phyloP scores from a whole-genome alignment of 2,113 vertebrate species.

The Stigmatopora nigra region DNA sequence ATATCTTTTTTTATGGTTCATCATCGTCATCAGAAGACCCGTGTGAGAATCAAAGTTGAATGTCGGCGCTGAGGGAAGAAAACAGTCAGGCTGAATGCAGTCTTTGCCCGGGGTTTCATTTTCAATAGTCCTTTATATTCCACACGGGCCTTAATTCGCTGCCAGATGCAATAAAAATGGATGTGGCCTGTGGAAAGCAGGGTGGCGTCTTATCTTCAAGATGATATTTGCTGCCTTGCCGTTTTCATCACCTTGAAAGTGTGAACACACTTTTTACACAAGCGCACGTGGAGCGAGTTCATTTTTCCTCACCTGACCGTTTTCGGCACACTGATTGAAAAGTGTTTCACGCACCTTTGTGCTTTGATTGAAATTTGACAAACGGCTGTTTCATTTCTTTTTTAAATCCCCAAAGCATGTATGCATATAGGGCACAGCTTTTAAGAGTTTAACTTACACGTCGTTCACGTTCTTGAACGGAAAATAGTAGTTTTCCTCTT shows the following conservation, averaged over 20 bases:
- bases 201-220: conserved; percentile 71
- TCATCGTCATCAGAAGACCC: conserved; percentile 74
- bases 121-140: conserved; percentile 57
- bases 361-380: conserved; percentile 59
- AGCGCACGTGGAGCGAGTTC: conserved; percentile 48
- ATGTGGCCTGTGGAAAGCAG: conserved; percentile 70
- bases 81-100: conserved; percentile 62
- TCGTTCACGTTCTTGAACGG: conserved; percentile 41
- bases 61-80: conserved; percentile 62
- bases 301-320: conserved; percentile 27
- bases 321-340: conserved; percentile 5
- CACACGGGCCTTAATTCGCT: conserved; percentile 78
- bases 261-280: conserved; percentile 70
- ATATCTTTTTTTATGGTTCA: conserved; percentile 79
- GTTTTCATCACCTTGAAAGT: conserved; percentile 77
- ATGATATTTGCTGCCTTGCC: conserved; percentile 66
- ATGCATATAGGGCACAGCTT: conserved; percentile 13
- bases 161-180: conserved; percentile 76
- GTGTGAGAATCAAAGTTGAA: conserved; percentile 79
- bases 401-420: conserved; percentile 41
- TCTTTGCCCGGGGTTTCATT: conserved; percentile 76
- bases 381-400: conserved; percentile 43
- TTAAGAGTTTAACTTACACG: conserved; percentile 30
- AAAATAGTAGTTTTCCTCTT: conserved; percentile 31
- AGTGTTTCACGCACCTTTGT: conserved; percentile 27